Percentiles rank a stretch among this genome's conserved stretches.
These are phyloP conservation scores for Pithys albifrons DNA, from an alignment of 2,113 vertebrate genomes.

Conservation along the genomic window DNA sequence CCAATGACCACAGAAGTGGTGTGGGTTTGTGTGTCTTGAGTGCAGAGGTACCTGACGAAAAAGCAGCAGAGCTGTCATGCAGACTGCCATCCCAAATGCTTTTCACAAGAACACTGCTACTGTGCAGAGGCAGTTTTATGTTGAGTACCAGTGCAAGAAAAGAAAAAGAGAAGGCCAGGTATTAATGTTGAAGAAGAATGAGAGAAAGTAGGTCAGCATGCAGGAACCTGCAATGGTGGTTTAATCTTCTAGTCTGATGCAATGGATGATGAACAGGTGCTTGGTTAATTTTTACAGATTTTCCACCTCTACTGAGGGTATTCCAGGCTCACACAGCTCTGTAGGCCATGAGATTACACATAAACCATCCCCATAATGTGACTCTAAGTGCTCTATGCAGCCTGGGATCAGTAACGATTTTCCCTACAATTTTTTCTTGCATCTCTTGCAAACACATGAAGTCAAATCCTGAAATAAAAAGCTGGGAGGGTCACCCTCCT, in stretches of 20 bases:
- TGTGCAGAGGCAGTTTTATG: background rate
- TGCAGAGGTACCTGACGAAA: background rate
- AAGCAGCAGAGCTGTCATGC: background rate
- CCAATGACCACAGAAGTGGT: background rate
- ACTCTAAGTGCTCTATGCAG: background rate
- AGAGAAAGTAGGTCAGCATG: background rate
- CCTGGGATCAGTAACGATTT: background rate
- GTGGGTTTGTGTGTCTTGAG: background rate
- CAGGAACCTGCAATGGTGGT: background rate
- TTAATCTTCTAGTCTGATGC: background rate
- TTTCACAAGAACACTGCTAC: background rate
- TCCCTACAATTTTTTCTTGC: background rate
- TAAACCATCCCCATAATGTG: background rate
- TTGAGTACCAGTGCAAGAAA: background rate
- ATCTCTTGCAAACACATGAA: background rate
- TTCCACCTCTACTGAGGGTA: background rate
- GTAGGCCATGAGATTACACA: background rate
- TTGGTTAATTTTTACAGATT: background rate
- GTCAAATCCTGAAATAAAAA: background rate
- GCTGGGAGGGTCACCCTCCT: fast-evolving
- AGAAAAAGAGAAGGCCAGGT: background rate
- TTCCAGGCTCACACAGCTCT: background rate
- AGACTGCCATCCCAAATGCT: background rate
- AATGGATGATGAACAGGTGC: background rate
- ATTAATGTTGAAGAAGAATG: background rate